Evolutionary conservation across 2,888 invertebrate genomes (phyloP).

Genomic region (Cerastis leucographa): DNA sequence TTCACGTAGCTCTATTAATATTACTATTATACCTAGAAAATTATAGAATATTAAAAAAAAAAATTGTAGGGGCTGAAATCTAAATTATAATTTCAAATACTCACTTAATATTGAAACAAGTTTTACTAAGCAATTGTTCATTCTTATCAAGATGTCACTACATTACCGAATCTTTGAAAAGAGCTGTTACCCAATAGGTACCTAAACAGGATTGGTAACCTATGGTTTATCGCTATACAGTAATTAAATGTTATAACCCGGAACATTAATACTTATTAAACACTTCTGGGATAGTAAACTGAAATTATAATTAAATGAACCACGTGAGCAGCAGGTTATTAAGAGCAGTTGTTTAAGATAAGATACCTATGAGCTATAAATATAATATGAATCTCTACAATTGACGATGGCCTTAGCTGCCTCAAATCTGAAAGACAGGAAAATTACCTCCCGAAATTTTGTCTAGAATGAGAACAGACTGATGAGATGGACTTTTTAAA

Average conservation of each 20-base stretch:
- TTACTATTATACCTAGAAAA: conserved; percentile 63
- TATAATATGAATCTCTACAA: no score
- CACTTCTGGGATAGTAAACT: background rate
- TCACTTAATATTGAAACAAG: conserved; percentile 69
- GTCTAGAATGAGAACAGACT: background rate
- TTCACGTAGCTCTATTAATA: conserved; percentile 57
- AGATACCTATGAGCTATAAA: background rate
- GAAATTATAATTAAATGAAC: conserved; percentile 19
- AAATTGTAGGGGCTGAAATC: background rate
- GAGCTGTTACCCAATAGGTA: background rate
- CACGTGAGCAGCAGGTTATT: background rate
- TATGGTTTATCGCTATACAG: conserved; percentile 23
- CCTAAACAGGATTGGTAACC: background rate
- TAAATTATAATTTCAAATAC: conserved; percentile 52
- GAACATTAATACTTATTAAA: conserved; percentile 45
- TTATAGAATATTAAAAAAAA: background rate
- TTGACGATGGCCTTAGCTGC: background rate
- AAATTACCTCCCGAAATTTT: background rate
- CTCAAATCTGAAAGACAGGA: background rate
- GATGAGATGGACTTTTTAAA: background rate
- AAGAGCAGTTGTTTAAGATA: no score
- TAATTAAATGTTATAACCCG: conserved; percentile 35
- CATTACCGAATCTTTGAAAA: conserved; percentile 31
- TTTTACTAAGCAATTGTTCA: conserved; percentile 72
- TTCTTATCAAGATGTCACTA: conserved; percentile 39